A percentile compares a stretch with the other conserved stretches of the same genome.
These are phyloP conservation scores for Phasianus colchicus DNA, from an alignment of 2,113 vertebrate genomes.

Conservation along the genomic window DNA sequence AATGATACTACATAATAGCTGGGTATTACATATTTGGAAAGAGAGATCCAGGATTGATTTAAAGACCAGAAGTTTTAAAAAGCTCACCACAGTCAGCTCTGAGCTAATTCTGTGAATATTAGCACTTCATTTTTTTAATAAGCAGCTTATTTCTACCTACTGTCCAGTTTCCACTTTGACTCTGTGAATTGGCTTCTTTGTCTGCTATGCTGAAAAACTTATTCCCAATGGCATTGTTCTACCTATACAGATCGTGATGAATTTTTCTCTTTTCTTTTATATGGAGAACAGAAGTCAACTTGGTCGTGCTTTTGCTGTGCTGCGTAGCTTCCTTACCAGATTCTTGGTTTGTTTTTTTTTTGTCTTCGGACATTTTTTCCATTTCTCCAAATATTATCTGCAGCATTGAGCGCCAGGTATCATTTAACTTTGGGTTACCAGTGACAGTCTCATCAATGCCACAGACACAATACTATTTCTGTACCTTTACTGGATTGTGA, in stretches of 20 bases:
- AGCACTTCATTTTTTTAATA: constrained; percentile 60
- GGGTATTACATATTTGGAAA: constrained; percentile 30
- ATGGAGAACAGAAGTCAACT: not conserved
- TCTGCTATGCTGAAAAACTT: constrained; percentile 1
- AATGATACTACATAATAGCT: not conserved
- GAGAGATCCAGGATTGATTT: constrained; percentile 43
- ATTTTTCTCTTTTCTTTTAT: not conserved
- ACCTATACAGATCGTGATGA: not conserved
- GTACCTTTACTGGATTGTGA: not conserved
- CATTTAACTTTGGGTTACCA: not conserved
- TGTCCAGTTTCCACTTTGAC: constrained; percentile 51
- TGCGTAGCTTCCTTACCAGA: not conserved
- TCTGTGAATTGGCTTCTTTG: constrained; percentile 59
- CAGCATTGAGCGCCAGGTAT: not conserved
- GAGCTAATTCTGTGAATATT: constrained; percentile 56
- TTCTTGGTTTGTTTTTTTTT: not conserved
- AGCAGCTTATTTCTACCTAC: constrained; percentile 55
- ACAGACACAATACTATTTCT: not conserved
- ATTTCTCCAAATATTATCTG: not conserved
- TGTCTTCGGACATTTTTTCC: not conserved
- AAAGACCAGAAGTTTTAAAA: constrained; percentile 39
- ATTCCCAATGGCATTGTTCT: constrained; percentile 28
- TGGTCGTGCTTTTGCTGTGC: not conserved
- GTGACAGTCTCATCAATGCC: not conserved
- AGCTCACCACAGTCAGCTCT: constrained; percentile 45